Conservation (phyloP, 2,888 invertebrate species). For the Xestia ashworthii region DNA sequence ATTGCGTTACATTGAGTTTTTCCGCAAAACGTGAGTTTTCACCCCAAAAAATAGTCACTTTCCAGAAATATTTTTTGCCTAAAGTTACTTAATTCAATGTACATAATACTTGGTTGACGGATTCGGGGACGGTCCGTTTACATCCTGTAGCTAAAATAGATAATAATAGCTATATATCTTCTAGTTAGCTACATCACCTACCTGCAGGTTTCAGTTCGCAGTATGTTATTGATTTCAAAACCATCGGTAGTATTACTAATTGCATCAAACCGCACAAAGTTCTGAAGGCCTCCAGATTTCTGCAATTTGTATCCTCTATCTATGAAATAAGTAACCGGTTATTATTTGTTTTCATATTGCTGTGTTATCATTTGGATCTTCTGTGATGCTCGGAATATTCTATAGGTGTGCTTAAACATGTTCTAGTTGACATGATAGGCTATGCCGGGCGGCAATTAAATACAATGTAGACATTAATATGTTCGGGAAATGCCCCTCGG, state of each 20-base stretch:
- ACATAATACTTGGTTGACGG: too few species aligned
- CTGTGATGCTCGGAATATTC: background rate
- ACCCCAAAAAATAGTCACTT: too few species aligned
- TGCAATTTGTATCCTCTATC: background rate
- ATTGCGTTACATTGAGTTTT: too few species aligned
- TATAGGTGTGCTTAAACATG: background rate
- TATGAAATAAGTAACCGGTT: background rate
- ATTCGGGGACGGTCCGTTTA: too few species aligned
- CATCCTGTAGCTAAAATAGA: too few species aligned
- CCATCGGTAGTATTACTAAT: constrained; percentile 18
- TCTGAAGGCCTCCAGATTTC: constrained; percentile 15
- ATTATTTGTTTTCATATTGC: background rate
- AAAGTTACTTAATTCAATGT: too few species aligned
- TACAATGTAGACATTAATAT: background rate
- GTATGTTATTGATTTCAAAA: constrained; percentile 33
- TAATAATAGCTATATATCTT: too few species aligned
- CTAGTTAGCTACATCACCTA: too few species aligned
- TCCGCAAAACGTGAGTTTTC: too few species aligned
- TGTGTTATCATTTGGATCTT: background rate
- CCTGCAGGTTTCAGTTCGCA: background rate
- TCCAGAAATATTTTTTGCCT: too few species aligned
- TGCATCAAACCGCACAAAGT: constrained; percentile 19
- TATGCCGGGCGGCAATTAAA: background rate
- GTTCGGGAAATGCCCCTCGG: background rate
- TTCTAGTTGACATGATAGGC: background rate